These are phyloP conservation scores for Punctoribates punctum DNA, from an alignment of 2,888 invertebrate species.

Conservation along the genomic window DNA sequence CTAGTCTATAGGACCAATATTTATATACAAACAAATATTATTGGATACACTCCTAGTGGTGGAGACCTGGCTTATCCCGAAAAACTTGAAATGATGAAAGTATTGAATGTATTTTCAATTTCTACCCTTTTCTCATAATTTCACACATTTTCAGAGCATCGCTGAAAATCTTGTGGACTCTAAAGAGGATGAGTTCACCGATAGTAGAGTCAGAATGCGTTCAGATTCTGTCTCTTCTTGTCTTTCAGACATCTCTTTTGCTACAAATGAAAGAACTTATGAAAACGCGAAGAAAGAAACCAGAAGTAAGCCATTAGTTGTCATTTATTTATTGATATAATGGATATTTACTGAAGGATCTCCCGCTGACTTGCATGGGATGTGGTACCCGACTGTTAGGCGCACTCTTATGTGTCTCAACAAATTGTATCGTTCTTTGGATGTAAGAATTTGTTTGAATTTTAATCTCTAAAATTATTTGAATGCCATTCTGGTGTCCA, in stretches of 20 bases:
- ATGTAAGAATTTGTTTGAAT: conserved; percentile 53
- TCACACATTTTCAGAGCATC: conserved; percentile 52
- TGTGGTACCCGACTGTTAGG: conserved; percentile 99
- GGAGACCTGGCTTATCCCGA: conserved; percentile 98
- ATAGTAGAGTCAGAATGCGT: conserved; percentile 60
- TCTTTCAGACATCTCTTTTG: conserved; percentile 44
- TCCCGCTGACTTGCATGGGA: conserved; percentile 94
- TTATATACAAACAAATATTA: conserved; percentile 86
- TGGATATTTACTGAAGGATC: conserved; percentile 60
- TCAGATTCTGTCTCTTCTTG: conserved; percentile 65
- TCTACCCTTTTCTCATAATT: conserved; percentile 17
- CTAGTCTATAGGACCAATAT: conserved; percentile 92
- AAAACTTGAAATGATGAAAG: conserved; percentile 95
- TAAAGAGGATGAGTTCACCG: neutral
- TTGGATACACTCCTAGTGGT: conserved; percentile 70
- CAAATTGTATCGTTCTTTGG: conserved; percentile 84
- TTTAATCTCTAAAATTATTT: neutral
- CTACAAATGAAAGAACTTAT: conserved; percentile 26
- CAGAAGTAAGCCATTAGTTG: neutral
- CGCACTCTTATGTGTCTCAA: conserved; percentile 91
- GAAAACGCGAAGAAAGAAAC: conserved; percentile 2
- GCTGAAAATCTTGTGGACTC: conserved; percentile 53
- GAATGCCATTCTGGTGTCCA: conserved; percentile 53
- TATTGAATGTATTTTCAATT: neutral
- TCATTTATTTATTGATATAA: neutral